Base-by-base conservation (phyloP, 2,888 invertebrate genomes). In the Heliconius cydno region DNA sequence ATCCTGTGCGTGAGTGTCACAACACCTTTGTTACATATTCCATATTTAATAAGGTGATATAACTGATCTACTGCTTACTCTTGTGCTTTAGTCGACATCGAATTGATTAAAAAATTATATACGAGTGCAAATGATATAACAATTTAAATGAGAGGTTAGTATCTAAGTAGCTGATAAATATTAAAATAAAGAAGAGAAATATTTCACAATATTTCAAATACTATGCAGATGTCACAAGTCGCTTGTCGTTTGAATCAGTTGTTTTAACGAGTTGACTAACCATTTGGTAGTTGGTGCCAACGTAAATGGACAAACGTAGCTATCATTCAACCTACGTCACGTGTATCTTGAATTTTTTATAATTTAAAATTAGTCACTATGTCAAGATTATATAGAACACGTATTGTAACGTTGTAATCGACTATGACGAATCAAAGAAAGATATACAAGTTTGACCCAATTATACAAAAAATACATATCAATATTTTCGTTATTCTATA, bases 1-100 rank as follows among this genome's bases (percentile, higher is more conserved):
- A 87, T 86, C 87, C 84, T 86, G 91, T 92, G 92, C 88, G 87
- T 38, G n/a, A 12, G 60, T 73, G 60, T 28, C 28, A 28, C 28
- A 78, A 83, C 83, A 80, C 57, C 12, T 22, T n/a, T 30, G 86
- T 76, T 63, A 41, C 75, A 65, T 30, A 22, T 12, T 28, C 1
- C 28, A 60, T 28, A 34, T 57, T 34, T 34, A 7, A 34, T 28
- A 28, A 41, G 38, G 75, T 75, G 75, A 75, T 25, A 28, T 13
- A 57, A 6, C 19, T 34, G 15, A 15, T 57, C 73, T 73, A 73
- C 34, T 57, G 30, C 30, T 34, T n/a, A 73, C 30, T 28, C 30
- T 72, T 22, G 60, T 73, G 73, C 73, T 60, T 73, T 10, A 6
- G 25, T 38, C 5, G 19, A 60, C 19, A n/a, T 52, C n/a, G 15